Percentiles rank a stretch among this genome's conserved stretches.
Evolutionary conservation across 2,113 vertebrate species (phyloP).

Genomic region (Etheostoma cragini): DNA sequence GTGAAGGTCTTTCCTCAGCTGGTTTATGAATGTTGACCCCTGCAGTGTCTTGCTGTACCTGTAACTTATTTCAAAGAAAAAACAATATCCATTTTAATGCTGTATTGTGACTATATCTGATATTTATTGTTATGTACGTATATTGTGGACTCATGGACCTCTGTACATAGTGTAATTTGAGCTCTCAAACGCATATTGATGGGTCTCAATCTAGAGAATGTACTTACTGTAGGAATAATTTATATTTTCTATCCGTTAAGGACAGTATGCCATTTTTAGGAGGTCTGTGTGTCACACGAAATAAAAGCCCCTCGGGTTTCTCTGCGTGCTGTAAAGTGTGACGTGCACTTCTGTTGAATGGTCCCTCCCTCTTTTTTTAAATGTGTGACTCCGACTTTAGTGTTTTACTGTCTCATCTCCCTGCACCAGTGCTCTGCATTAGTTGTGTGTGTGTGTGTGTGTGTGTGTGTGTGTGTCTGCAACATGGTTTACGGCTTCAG

Average conservation of each 20-base stretch:
- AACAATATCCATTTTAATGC: slow-evolving; percentile 77
- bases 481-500: slow-evolving; percentile 62
- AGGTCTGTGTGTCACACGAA: slow-evolving; percentile 27
- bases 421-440: slow-evolving; percentile 21
- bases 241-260: slow-evolving; percentile 90
- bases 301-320: slow-evolving; percentile 14
- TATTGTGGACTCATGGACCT: slow-evolving; percentile 88
- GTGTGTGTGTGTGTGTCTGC: slow-evolving; percentile 35
- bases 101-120: slow-evolving; percentile 81
- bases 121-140: slow-evolving; percentile 88
- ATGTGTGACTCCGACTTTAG: slow-evolving; percentile 30
- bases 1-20: slow-evolving; percentile 24
- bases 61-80: slow-evolving; percentile 41
- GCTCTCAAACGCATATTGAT: slow-evolving; percentile 89
- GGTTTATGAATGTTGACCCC: slow-evolving; percentile 34
- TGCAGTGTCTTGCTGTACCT: slow-evolving; percentile 14
- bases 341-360: slow-evolving; percentile 5
- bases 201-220: slow-evolving; percentile 84
- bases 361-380: slow-evolving; percentile 16
- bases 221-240: slow-evolving; percentile 89
- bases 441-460: slow-evolving; percentile 6
- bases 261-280: slow-evolving; percentile 45
- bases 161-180: slow-evolving; percentile 85
- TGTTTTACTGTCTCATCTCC: slow-evolving; percentile 31
- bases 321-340: slow-evolving; percentile 21